phyloP scores from a whole-genome alignment of 2,888 invertebrate species.

The Trachelus tabidus region DNA sequence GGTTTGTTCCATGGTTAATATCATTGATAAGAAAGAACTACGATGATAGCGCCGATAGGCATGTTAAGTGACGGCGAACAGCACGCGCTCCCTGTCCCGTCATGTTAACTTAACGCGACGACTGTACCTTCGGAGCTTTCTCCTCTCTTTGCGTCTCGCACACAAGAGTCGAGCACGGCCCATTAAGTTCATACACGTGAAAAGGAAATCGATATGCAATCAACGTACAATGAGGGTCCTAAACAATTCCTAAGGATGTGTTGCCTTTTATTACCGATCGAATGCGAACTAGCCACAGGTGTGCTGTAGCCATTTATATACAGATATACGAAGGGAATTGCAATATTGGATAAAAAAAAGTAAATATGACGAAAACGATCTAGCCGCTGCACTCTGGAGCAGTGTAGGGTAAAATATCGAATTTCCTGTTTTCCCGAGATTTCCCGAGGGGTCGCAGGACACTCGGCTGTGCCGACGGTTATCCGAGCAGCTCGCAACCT shows the following conservation, averaged over 20 bases:
- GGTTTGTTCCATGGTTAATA: slow-evolving; percentile 40
- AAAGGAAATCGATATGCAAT: neutral
- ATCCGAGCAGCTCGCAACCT: slow-evolving; percentile 21
- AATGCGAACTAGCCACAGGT: neutral
- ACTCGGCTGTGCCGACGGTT: neutral
- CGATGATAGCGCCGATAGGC: slow-evolving; percentile 17
- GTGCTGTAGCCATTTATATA: neutral
- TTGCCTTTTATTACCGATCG: too few species aligned
- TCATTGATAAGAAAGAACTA: slow-evolving; percentile 30
- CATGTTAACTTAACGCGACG: neutral
- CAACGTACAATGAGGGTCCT: neutral
- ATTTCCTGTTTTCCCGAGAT: neutral
- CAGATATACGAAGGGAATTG: neutral
- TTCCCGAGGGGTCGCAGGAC: neutral
- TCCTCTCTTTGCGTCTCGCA: neutral
- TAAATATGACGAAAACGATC: neutral
- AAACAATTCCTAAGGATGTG: neutral
- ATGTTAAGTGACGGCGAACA: slow-evolving; percentile 11
- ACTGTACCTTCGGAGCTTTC: neutral
- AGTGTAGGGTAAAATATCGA: neutral
- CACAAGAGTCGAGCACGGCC: neutral
- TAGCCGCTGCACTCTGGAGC: neutral
- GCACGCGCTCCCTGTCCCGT: neutral
- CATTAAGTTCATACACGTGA: neutral
- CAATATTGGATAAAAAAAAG: neutral